A percentile compares a stretch with the other conserved stretches of the same genome.
These are phyloP conservation scores for Dyspetes luteomarginatus DNA, from an alignment of 2,888 invertebrate genomes.

Conservation along the genomic window DNA sequence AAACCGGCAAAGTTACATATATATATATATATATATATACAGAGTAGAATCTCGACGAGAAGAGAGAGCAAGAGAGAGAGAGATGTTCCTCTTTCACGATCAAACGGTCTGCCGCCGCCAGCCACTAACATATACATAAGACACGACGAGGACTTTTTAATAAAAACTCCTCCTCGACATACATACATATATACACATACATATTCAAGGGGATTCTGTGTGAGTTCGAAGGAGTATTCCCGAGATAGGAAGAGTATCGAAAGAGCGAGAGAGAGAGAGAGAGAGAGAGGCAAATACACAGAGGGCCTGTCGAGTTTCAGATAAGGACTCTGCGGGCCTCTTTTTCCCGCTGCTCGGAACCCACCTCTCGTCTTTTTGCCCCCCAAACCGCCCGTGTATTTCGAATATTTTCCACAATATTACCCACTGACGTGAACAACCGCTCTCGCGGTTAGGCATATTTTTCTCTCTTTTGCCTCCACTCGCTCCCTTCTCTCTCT, in stretches of 20 bases:
- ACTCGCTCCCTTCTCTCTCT: background rate
- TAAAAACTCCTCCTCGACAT: constrained; percentile 55
- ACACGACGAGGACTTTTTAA: constrained; percentile 56
- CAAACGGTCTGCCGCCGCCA: constrained; percentile 62
- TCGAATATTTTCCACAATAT: constrained; percentile 63
- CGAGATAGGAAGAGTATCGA: constrained; percentile 54
- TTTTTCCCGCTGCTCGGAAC: constrained; percentile 40
- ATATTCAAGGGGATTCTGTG: constrained; percentile 44
- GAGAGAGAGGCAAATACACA: background rate
- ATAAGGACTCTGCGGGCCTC: constrained; percentile 61
- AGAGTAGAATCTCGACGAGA: constrained; percentile 11
- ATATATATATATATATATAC: background rate
- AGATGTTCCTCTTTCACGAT: constrained; percentile 57
- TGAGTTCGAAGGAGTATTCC: constrained; percentile 55
- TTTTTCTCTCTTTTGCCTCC: constrained; percentile 23
- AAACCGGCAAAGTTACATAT: constrained; percentile 57
- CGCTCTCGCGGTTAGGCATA: constrained; percentile 52
- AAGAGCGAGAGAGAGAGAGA: constrained; percentile 33
- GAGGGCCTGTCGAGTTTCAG: constrained; percentile 56
- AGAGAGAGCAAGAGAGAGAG: background rate
- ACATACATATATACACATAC: constrained; percentile 38
- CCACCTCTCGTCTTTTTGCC: background rate
- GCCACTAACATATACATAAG: constrained; percentile 42
- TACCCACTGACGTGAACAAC: constrained; percentile 50
- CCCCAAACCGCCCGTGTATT: constrained; percentile 33